These are phyloP conservation scores for Cerastoderma edule DNA, from an alignment of 2,888 invertebrate species.

Conservation along the genomic window DNA sequence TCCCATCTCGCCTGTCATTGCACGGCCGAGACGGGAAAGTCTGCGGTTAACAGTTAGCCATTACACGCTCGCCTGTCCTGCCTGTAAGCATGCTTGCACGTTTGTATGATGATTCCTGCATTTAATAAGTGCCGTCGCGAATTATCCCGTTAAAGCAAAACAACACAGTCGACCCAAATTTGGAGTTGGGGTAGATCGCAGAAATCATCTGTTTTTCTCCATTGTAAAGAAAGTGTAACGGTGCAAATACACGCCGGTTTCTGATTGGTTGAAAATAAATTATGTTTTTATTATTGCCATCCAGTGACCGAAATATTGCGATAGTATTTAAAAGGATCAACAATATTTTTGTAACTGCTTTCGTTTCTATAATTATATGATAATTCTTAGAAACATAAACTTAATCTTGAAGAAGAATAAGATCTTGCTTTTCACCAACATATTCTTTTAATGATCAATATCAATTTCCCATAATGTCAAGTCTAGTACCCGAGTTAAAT, in stretches of 20 bases:
- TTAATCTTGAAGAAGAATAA: no score
- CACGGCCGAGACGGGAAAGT: constrained; percentile 45
- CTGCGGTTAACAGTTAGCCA: constrained; percentile 7
- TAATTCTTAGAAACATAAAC: no score
- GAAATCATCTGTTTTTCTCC: constrained; percentile 46
- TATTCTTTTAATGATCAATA: no score
- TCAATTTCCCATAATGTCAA: no score
- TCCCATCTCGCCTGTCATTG: constrained; percentile 49
- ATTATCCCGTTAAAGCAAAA: not conserved
- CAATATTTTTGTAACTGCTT: no score
- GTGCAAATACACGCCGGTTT: constrained; percentile 19
- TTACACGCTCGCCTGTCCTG: constrained; percentile 14
- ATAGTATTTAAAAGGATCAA: not conserved
- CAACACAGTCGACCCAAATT: not conserved
- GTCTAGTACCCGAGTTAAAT: no score
- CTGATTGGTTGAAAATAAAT: constrained; percentile 48
- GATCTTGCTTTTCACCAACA: no score
- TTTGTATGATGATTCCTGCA: not conserved
- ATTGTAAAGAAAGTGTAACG: constrained; percentile 41
- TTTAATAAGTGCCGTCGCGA: not conserved
- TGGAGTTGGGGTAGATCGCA: not conserved
- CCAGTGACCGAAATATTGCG: constrained; percentile 22
- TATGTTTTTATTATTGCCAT: constrained; percentile 2
- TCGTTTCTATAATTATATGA: no score
- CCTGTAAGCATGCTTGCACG: not conserved